A percentile compares a stretch with the other conserved stretches of the same genome.
These are phyloP conservation scores for Blastobasis lacticolella DNA, from an alignment of 2,888 invertebrate genomes.

Conservation along the genomic window DNA sequence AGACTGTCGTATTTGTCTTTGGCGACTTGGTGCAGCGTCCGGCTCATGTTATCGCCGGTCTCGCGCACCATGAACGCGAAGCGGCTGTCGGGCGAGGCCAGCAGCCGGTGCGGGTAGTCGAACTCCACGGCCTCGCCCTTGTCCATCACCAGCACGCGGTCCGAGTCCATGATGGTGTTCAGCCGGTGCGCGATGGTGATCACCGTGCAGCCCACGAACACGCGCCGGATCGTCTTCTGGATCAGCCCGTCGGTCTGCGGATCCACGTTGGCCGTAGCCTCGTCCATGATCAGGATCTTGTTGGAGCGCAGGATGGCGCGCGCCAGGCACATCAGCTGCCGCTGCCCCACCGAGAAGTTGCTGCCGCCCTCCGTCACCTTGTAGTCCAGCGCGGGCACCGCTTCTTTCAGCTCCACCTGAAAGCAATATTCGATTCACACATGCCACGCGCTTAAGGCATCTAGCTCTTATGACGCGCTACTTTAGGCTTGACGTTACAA, in stretches of 20 bases:
- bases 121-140: constrained; percentile 82
- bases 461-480: too few species aligned
- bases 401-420: constrained; percentile 83
- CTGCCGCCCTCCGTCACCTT: constrained; percentile 82
- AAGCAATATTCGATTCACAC: too few species aligned
- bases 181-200: constrained; percentile 92
- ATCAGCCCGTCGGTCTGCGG: constrained; percentile 84
- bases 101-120: constrained; percentile 77
- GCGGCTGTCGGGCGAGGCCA: constrained; percentile 72
- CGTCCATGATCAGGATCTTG: constrained; percentile 78
- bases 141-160: constrained; percentile 91
- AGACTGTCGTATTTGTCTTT: constrained; percentile 34
- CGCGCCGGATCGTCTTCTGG: constrained; percentile 84
- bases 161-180: constrained; percentile 94
- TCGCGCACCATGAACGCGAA: constrained; percentile 80
- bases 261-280: constrained; percentile 75
- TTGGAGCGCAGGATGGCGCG: constrained; percentile 84
- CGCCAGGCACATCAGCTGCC: constrained; percentile 86
- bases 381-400: constrained; percentile 77
- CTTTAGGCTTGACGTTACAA: too few species aligned
- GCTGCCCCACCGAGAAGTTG: constrained; percentile 87
- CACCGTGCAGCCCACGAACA: constrained; percentile 87
- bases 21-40: constrained; percentile 42
- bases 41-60: constrained; percentile 71
- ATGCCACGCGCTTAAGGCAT: too few species aligned